Conservation (phyloP, 2,113 vertebrate species). For the Mobula birostris region DNA sequence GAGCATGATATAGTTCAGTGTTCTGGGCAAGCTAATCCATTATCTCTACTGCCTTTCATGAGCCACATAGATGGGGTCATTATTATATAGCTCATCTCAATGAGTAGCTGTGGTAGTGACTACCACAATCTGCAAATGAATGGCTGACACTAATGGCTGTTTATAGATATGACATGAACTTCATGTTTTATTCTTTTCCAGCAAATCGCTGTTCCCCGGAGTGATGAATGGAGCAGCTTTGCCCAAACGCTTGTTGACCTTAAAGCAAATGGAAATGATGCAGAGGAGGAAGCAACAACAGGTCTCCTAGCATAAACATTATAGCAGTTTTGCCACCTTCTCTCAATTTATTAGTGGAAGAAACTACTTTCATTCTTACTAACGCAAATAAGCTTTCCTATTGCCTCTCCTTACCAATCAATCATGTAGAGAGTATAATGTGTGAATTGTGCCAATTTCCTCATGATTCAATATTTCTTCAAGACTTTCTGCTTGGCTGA, state of each 20-base stretch:
- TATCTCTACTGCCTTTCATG: background rate
- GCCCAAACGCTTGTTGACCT: slow-evolving; percentile 90
- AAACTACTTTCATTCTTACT: background rate
- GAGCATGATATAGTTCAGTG: background rate
- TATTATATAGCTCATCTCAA: background rate
- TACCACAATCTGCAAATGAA: background rate
- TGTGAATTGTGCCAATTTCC: background rate
- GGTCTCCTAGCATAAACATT: slow-evolving; percentile 70
- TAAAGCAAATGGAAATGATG: slow-evolving; percentile 89
- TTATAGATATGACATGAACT: background rate
- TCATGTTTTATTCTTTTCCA: slow-evolving; percentile 48
- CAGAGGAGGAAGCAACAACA: slow-evolving; percentile 84
- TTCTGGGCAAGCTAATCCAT: background rate
- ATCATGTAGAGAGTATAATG: background rate
- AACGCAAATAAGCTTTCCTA: background rate
- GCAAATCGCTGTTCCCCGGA: slow-evolving; percentile 85
- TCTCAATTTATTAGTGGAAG: background rate
- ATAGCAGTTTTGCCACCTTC: background rate
- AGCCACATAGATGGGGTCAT: background rate
- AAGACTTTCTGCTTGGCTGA: background rate
- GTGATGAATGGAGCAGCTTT: slow-evolving; percentile 91
- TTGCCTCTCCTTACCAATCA: background rate
- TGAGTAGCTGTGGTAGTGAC: background rate
- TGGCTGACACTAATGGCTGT: background rate
- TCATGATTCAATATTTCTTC: background rate